Percentiles rank a stretch among this genome's conserved stretches.
Evolutionary conservation across 2,888 invertebrate genomes (phyloP).

Genomic region (Gonocerus acuteangulatus): DNA sequence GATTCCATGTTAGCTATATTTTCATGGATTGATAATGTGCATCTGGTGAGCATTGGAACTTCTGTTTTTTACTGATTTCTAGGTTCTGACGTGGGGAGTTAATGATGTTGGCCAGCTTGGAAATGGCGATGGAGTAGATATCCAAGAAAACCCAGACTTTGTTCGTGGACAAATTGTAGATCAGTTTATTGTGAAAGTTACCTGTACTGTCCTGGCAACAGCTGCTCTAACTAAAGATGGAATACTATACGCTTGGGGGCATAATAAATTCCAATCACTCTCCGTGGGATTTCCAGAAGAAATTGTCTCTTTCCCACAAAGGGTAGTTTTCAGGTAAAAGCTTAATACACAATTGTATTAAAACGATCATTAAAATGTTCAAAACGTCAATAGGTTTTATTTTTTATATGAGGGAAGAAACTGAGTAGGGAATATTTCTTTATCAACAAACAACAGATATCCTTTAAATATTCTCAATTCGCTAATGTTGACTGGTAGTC

Average conservation of each 20-base stretch:
- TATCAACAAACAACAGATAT: too few species aligned
- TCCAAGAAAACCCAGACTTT: not conserved
- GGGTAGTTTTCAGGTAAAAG: constrained; percentile 11
- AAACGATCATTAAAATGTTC: too few species aligned
- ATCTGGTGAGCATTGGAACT: too few species aligned
- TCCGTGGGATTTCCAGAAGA: not conserved
- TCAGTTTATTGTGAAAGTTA: constrained; percentile 1
- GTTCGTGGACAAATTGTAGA: constrained; percentile 11
- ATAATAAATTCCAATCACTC: not conserved
- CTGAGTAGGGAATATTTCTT: too few species aligned
- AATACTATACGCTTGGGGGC: constrained; percentile 11
- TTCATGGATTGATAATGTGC: too few species aligned
- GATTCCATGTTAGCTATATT: too few species aligned
- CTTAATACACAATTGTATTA: not conserved
- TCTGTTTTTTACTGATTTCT: too few species aligned
- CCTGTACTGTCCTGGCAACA: not conserved
- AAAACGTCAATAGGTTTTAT: too few species aligned
- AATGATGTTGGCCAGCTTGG: constrained; percentile 14
- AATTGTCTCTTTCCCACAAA: not conserved
- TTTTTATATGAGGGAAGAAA: too few species aligned
- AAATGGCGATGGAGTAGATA: not conserved
- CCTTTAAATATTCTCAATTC: too few species aligned
- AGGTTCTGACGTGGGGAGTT: constrained; percentile 12
- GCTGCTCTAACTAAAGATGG: constrained; percentile 12
- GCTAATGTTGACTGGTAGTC: too few species aligned